phyloP scores from a whole-genome alignment of 2,888 invertebrate species.

The Spodoptera picta region DNA sequence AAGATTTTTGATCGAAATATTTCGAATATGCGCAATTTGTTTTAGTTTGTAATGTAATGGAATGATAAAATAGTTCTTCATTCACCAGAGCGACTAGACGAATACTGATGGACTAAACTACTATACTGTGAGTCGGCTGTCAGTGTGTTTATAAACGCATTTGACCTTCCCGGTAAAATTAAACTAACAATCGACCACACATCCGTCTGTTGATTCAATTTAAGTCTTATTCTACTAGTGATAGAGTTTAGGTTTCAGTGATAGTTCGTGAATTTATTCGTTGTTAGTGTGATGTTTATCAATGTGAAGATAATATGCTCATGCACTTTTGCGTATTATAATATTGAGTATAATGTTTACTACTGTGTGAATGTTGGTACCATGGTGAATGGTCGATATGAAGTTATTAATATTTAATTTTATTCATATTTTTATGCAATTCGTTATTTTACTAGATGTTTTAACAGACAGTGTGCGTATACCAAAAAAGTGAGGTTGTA shows the following conservation, averaged over 20 bases:
- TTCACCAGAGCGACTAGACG: neutral
- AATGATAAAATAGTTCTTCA: too few species aligned
- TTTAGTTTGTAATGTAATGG: too few species aligned
- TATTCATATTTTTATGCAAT: neutral
- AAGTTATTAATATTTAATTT: too few species aligned
- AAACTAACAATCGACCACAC: neutral
- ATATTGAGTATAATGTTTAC: too few species aligned
- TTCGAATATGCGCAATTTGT: too few species aligned
- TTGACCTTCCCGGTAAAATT: conserved; percentile 29
- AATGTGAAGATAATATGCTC: neutral
- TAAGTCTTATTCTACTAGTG: neutral
- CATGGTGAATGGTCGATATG: too few species aligned
- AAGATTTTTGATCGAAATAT: too few species aligned
- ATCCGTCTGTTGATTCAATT: conserved; percentile 6
- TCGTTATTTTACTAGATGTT: too few species aligned
- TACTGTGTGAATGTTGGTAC: too few species aligned
- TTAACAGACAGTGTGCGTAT: too few species aligned
- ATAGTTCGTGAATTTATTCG: neutral
- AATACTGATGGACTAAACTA: neutral
- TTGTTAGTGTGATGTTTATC: neutral
- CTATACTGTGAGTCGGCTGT: neutral
- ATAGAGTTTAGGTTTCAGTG: conserved; percentile 13
- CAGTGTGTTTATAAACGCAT: conserved; percentile 18
- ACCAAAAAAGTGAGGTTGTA: too few species aligned
- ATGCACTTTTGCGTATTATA: neutral